Percentiles rank a stretch among this genome's conserved stretches.
phyloP scores from a whole-genome alignment of 2,113 vertebrate genomes.

The Brienomyrus brachyistius region DNA sequence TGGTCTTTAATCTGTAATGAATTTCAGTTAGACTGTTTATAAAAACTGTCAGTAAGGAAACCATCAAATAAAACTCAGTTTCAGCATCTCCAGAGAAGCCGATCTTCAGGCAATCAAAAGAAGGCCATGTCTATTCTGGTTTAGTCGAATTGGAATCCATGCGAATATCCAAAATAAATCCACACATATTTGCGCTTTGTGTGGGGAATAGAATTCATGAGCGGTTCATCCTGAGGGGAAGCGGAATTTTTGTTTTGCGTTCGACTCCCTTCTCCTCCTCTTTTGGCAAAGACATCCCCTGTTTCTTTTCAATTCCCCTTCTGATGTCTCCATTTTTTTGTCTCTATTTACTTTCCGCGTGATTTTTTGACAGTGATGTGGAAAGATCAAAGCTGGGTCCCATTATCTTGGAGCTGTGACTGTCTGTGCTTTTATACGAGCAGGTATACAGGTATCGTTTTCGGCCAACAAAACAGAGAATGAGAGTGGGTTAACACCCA shows the following conservation, averaged over 20 bases:
- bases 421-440: neutral
- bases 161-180: neutral
- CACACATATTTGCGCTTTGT: neutral
- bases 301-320: neutral
- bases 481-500: rapidly evolving
- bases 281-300: neutral
- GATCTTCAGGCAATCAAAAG: constrained; percentile 58
- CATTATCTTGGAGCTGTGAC: neutral
- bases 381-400: neutral
- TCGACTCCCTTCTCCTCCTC: neutral
- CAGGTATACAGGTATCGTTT: neutral
- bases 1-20: constrained; percentile 45
- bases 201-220: neutral
- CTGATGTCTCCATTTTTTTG: neutral
- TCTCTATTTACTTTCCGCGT: neutral
- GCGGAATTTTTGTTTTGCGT: neutral
- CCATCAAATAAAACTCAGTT: constrained; percentile 48
- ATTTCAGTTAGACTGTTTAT: constrained; percentile 36
- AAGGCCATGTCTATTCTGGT: constrained; percentile 40
- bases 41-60: constrained; percentile 53
- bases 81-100: constrained; percentile 53
- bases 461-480: neutral
- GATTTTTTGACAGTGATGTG: neutral
- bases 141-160: neutral
- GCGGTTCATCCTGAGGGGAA: neutral